phyloP scores from a whole-genome alignment of 2,797 vertebrate genomes.

The Lycodopsis pacificus region DNA sequence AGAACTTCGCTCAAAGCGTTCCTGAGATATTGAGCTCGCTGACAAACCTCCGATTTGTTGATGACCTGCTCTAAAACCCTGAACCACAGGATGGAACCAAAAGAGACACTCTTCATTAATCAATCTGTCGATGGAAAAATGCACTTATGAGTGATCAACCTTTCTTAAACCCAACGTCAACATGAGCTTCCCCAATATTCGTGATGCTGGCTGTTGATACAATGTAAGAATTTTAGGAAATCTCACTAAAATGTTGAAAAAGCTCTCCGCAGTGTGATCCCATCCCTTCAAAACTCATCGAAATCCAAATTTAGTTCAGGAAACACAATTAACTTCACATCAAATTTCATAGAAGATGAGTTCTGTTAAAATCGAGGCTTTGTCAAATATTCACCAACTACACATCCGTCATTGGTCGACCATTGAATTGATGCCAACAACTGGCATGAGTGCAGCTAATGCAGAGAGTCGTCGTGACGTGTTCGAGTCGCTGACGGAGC shows the following conservation, averaged over 20 bases:
- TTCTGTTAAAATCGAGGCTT: slow-evolving; percentile 8
- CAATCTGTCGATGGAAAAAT: not conserved
- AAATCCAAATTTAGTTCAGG: not conserved
- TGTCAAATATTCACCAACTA: slow-evolving; percentile 16
- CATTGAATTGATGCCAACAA: slow-evolving; percentile 13
- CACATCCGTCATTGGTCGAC: not conserved
- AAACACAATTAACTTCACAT: slow-evolving; percentile 17
- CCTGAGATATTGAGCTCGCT: too few relatives aligned
- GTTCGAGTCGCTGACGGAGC: slow-evolving; percentile 42
- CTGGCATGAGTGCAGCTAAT: slow-evolving; percentile 24
- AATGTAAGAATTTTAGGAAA: too few relatives aligned
- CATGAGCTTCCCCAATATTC: not conserved
- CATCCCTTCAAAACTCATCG: not conserved
- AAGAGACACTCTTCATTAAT: not conserved
- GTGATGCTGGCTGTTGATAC: not conserved
- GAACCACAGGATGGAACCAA: not conserved
- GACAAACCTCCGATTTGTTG: not conserved
- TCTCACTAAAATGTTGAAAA: too few relatives aligned
- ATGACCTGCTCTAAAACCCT: not conserved
- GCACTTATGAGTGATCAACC: not conserved
- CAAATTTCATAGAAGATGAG: slow-evolving; percentile 25
- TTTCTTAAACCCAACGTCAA: not conserved
- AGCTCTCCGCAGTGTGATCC: not conserved
- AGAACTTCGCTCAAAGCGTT: too few relatives aligned
- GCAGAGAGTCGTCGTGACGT: slow-evolving; percentile 49